Conservation (phyloP, 2,797 vertebrate genomes). For the Geotrypetes seraphini region DNA sequence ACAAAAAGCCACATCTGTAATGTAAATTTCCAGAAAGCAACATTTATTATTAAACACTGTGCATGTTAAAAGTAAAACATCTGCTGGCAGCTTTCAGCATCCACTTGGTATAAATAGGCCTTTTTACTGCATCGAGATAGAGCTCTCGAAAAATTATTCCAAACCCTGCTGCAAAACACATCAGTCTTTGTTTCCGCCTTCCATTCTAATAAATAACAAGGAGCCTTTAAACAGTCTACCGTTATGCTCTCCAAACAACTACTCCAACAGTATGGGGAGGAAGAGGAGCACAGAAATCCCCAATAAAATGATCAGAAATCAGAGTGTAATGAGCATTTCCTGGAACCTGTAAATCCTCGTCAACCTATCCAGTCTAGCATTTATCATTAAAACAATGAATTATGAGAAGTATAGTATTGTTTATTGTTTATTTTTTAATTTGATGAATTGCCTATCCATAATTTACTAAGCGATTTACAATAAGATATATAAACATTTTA, state of each 20-base stretch:
- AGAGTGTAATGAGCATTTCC: too few relatives aligned
- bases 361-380: too few relatives aligned
- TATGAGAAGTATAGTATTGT: too few relatives aligned
- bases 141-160: slow-evolving; percentile 50
- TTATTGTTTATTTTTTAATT: too few relatives aligned
- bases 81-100: slow-evolving; percentile 48
- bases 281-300: slow-evolving; percentile 14
- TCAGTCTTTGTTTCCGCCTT: slow-evolving; percentile 41
- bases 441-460: too few relatives aligned
- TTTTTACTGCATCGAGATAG: slow-evolving; percentile 48
- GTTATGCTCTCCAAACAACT: slow-evolving; percentile 43
- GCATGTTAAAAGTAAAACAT: slow-evolving; percentile 60
- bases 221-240: slow-evolving; percentile 45
- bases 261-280: slow-evolving; percentile 24
- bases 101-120: slow-evolving; percentile 48
- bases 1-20: slow-evolving; percentile 54
- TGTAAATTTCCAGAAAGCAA: slow-evolving; percentile 42
- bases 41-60: slow-evolving; percentile 54
- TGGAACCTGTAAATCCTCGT: too few relatives aligned
- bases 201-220: slow-evolving; percentile 49
- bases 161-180: slow-evolving; percentile 48
- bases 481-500: too few relatives aligned
- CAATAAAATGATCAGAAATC: background rate
- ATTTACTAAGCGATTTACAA: too few relatives aligned
- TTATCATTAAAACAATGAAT: too few relatives aligned